phyloP scores from a whole-genome alignment of 2,113 vertebrate species.

The Motacilla alba region DNA sequence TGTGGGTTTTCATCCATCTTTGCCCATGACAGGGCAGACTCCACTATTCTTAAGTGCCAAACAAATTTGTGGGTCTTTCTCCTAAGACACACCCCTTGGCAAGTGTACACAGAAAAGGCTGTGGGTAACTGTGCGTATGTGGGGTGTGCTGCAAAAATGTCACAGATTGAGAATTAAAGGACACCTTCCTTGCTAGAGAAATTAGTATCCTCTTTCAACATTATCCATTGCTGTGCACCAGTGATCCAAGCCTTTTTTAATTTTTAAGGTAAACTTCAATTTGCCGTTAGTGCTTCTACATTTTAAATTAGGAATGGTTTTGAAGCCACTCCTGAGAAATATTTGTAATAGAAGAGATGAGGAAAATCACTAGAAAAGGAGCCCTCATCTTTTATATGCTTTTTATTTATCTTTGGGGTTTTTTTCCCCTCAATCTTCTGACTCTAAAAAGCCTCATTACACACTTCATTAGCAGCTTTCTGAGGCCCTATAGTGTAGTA shows the following conservation, averaged over 20 bases:
- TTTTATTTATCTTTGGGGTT: constrained; percentile 38
- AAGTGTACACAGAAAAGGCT: neutral
- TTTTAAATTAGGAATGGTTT: neutral
- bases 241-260: neutral
- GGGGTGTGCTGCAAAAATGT: neutral
- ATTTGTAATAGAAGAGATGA: neutral
- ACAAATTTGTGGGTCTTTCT: neutral
- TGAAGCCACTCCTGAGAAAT: neutral
- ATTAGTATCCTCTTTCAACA: neutral
- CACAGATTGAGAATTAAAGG: neutral
- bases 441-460: constrained; percentile 52
- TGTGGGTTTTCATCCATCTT: neutral
- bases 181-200: neutral
- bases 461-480: constrained; percentile 58
- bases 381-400: neutral
- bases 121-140: neutral
- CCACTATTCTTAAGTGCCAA: neutral
- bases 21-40: neutral
- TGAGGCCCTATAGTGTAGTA: neutral
- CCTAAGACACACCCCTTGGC: neutral
- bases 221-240: neutral
- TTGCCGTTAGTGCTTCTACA: neutral
- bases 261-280: constrained; percentile 4
- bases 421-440: constrained; percentile 13
- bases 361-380: neutral